These are phyloP conservation scores for Oplegnathus fasciatus DNA, from an alignment of 2,113 vertebrate species.

Conservation along the genomic window DNA sequence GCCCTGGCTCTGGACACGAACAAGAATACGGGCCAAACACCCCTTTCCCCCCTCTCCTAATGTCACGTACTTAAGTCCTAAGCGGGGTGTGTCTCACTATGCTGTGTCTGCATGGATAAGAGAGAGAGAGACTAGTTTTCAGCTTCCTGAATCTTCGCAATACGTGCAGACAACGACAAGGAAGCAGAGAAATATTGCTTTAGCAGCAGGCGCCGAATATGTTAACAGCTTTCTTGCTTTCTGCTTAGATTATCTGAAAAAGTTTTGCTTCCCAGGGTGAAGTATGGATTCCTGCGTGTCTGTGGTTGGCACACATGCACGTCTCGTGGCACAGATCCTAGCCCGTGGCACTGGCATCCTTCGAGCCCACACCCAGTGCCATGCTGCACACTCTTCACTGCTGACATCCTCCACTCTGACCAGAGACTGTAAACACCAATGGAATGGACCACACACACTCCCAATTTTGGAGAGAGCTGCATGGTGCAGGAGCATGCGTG, in stretches of 20 bases:
- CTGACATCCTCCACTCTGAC: constrained; percentile 68
- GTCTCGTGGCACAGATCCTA: constrained; percentile 54
- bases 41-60: constrained; percentile 7
- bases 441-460: constrained; percentile 70
- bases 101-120: background rate
- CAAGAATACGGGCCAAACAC: constrained; percentile 16
- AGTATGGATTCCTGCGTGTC: constrained; percentile 51
- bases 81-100: constrained; percentile 12
- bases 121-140: background rate
- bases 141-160: background rate
- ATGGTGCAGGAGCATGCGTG: constrained; percentile 17
- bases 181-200: constrained; percentile 2
- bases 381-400: constrained; percentile 51
- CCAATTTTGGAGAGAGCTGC: constrained; percentile 34
- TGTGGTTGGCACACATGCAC: constrained; percentile 42
- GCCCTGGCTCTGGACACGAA: constrained; percentile 16
- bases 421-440: constrained; percentile 68
- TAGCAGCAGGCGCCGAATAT: background rate
- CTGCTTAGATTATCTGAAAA: constrained; percentile 21
- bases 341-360: constrained; percentile 47
- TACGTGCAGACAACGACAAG: constrained; percentile 1
- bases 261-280: constrained; percentile 33
- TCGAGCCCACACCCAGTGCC: constrained; percentile 61
- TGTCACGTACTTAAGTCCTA: background rate
- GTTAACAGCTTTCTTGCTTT: constrained; percentile 27